Evolutionary conservation across 2,888 invertebrate species (phyloP), one percentile per base, ranked within the genome.

Genomic region (Anthophora plumipes): DNA sequence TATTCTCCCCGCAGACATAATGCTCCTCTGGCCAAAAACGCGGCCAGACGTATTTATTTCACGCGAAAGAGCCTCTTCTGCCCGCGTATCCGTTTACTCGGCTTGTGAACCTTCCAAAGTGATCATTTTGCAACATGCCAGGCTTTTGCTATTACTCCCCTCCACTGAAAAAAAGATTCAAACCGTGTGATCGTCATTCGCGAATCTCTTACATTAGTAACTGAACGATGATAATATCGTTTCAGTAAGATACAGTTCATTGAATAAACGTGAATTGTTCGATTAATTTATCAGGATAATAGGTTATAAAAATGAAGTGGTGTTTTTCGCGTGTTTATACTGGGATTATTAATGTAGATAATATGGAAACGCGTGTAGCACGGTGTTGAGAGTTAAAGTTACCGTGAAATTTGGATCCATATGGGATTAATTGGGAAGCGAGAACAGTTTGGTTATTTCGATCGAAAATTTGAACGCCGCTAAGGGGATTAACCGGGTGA

Each of bases 1-100:
- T 75, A 61, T 68, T 82, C 74, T 76, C 75, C 68, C 25, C 39
- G 67, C 70, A 82, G 88, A 88, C 84, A 81, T 82, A 85, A 85
- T 83, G 76, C 76, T 67, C 68, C 77, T 68, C 70, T 55, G 79
- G 86, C 88, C 87, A 89, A 88, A 89, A 87, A 89, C 84, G 82
- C 88, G 83, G 84, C 88, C 75, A 89, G 86, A 89, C 88, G 84
- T 89, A 89, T 89, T 89, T 86, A 86, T 85, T 85, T 83, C 69
- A 60, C 75, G 75, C 64, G 85, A 76, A 79, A 72, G 64, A 80
- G 75, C 48, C 69, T 57, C 31, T 1, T 31, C 4, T 31, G 70
- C 41, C 12, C 31, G 59, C 67, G 72, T 85, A 77, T 83, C 73
- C 76, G 74, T 87, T 87, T 82, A 80, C 80, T 54, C 57, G n/a